Conservation (phyloP, 2,797 vertebrate species). For the Sebastes aleutianus region DNA sequence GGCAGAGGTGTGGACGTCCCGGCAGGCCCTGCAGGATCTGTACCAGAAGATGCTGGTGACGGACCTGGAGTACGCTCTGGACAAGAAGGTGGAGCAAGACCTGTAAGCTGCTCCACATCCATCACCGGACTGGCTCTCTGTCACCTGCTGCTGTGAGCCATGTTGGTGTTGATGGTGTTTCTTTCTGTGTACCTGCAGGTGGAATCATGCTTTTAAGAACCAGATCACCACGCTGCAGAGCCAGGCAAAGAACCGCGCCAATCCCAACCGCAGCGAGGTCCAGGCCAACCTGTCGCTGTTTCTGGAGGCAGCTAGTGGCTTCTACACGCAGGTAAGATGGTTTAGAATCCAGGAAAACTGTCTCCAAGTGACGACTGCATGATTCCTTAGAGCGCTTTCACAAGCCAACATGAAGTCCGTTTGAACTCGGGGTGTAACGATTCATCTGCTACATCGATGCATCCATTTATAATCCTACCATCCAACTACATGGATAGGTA, state of each 20-base stretch:
- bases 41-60: slow-evolving; percentile 99
- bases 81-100: slow-evolving; percentile 99
- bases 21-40: slow-evolving; percentile 97
- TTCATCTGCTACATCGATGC: no score
- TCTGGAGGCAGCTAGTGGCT: slow-evolving; percentile 97
- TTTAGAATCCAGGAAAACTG: no score
- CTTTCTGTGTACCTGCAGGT: slow-evolving; percentile 21
- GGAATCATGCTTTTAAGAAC: slow-evolving; percentile 94
- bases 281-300: slow-evolving; percentile 98
- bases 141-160: background rate
- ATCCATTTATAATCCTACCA: no score
- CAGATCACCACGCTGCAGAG: slow-evolving; percentile 99
- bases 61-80: slow-evolving; percentile 97
- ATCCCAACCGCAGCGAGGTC: slow-evolving; percentile 98
- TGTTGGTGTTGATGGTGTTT: background rate
- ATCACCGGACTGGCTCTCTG: no score
- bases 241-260: slow-evolving; percentile 98
- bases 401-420: no score
- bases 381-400: no score
- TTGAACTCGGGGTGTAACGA: no score
- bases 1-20: slow-evolving; percentile 98
- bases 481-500: no score
- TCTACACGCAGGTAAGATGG: slow-evolving; percentile 95
- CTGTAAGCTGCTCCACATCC: slow-evolving; percentile 85
- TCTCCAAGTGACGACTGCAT: no score